These are phyloP conservation scores for Ailurus styani DNA, from an alignment of 2,113 vertebrate species.

Conservation along the genomic window DNA sequence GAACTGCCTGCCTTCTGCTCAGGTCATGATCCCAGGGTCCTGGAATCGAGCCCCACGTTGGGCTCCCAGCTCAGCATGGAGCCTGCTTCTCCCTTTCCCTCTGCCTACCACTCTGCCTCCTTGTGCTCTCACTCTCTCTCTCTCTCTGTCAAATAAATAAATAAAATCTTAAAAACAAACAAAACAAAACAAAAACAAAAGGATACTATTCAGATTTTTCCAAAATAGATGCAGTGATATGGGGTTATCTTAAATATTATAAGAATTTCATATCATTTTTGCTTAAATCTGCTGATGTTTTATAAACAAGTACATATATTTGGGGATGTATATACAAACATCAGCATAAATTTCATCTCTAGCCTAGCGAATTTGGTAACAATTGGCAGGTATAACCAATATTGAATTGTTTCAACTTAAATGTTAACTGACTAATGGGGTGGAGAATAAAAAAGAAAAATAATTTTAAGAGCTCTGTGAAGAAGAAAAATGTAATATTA, in stretches of 20 bases:
- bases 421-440: background rate
- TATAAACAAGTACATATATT: background rate
- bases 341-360: background rate
- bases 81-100: too few relatives aligned
- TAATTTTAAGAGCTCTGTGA: background rate
- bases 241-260: background rate
- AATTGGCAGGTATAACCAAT: background rate
- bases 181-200: too few relatives aligned
- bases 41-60: too few relatives aligned
- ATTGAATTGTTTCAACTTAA: background rate
- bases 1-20: too few relatives aligned
- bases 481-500: slow-evolving; percentile 19
- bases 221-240: background rate
- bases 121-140: too few relatives aligned
- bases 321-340: background rate
- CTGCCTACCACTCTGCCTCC: too few relatives aligned
- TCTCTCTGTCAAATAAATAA: too few relatives aligned
- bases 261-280: background rate
- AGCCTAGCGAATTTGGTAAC: background rate
- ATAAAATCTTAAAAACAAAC: too few relatives aligned
- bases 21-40: too few relatives aligned
- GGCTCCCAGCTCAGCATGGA: too few relatives aligned
- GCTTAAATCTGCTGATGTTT: background rate
- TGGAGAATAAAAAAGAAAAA: background rate
- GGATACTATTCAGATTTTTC: background rate